These are phyloP conservation scores for Peucedramus taeniatus DNA, from an alignment of 2,113 vertebrate species.

Conservation along the genomic window DNA sequence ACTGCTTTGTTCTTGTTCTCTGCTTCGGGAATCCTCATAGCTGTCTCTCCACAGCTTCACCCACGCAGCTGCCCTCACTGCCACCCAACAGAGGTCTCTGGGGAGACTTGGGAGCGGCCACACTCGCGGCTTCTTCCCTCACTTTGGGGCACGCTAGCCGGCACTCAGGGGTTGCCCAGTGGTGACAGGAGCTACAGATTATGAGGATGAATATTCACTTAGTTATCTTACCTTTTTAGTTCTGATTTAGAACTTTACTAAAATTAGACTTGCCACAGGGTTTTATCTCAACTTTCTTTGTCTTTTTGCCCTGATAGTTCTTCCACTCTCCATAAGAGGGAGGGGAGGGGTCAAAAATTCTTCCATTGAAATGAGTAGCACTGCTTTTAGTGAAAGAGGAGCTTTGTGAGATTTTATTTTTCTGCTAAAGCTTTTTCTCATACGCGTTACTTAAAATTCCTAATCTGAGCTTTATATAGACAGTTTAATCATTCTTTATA, in stretches of 20 bases:
- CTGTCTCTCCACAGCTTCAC: no score
- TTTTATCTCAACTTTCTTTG: not conserved
- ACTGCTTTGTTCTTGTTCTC: no score
- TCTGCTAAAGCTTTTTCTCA: not conserved
- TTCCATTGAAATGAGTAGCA: not conserved
- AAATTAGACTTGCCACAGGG: not conserved
- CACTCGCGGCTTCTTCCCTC: no score
- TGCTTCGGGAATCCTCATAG: no score
- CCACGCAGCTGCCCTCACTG: no score
- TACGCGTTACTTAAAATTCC: not conserved
- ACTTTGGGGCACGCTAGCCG: no score
- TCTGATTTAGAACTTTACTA: not conserved
- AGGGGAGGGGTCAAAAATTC: not conserved
- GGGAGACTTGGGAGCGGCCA: no score
- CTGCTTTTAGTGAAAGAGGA: not conserved
- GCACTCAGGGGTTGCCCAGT: no score
- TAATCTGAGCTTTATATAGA: constrained; percentile 31
- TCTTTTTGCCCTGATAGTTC: not conserved
- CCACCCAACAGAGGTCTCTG: no score
- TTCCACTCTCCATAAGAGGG: not conserved
- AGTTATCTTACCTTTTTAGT: not conserved
- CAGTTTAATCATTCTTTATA: constrained; percentile 8
- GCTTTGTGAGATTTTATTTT: not conserved
- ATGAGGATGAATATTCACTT: not conserved
- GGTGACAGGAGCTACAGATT: no score